Conservation (phyloP, 2,888 invertebrate species). For the Danaus chrysippus region DNA sequence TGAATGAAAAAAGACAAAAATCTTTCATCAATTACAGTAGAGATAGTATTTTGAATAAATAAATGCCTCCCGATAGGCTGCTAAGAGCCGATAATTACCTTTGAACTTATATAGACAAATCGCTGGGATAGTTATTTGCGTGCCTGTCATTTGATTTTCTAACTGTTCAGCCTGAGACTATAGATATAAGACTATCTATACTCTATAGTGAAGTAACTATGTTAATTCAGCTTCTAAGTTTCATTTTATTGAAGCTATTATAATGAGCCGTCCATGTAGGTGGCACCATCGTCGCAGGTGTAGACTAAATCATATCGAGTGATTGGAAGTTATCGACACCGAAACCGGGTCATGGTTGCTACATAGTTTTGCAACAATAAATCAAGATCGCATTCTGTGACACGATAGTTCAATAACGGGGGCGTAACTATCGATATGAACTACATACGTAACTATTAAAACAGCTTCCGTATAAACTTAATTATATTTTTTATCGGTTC, state of each 20-base stretch:
- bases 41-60: constrained; percentile 45
- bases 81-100: constrained; percentile 36
- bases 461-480: constrained; percentile 7
- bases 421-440: constrained; percentile 38
- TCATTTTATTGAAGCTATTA: too few relatives aligned
- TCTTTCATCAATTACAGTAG: constrained; percentile 59
- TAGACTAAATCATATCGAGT: constrained; percentile 11
- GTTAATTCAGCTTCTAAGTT: too few relatives aligned
- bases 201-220: too few relatives aligned
- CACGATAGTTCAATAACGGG: constrained; percentile 33
- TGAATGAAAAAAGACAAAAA: constrained; percentile 42
- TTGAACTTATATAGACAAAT: constrained; percentile 37
- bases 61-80: constrained; percentile 46
- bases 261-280: neutral
- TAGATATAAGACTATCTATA: too few relatives aligned
- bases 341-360: constrained; percentile 34
- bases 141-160: neutral
- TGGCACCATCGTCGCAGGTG: constrained; percentile 18
- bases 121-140: constrained; percentile 21
- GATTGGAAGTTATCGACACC: constrained; percentile 26
- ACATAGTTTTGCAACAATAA: constrained; percentile 36
- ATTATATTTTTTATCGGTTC: neutral
- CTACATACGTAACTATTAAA: constrained; percentile 15
- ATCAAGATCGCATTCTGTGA: constrained; percentile 39
- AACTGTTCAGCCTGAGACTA: neutral